Conservation (phyloP, 2,113 vertebrate species). For the Irena cyanogastra region DNA sequence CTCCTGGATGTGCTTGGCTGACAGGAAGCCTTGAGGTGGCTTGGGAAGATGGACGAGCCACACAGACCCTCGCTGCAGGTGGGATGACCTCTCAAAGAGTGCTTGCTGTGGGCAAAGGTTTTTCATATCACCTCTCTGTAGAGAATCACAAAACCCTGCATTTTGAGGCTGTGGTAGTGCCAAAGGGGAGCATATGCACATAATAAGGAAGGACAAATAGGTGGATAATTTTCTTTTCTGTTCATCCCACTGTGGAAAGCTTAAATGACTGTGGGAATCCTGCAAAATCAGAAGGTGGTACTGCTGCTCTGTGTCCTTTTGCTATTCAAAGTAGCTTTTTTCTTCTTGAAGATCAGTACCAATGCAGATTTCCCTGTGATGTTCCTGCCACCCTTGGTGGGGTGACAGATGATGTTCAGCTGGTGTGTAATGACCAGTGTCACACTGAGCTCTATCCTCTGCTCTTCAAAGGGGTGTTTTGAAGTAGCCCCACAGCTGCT, state of each 20-base stretch:
- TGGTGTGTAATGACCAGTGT: fast-evolving
- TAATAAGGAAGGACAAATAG: neutral
- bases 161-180: neutral
- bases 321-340: neutral
- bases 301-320: neutral
- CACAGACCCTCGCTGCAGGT: neutral
- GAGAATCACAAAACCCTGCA: neutral
- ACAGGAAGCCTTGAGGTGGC: neutral
- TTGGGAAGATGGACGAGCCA: neutral
- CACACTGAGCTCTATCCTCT: neutral
- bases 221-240: neutral
- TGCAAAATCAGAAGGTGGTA: neutral
- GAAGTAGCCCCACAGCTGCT: neutral
- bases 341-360: neutral
- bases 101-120: neutral
- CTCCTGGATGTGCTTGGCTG: neutral
- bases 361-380: neutral
- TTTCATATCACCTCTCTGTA: neutral
- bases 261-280: neutral
- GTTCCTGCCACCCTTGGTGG: neutral
- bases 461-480: neutral
- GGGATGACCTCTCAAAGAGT: fast-evolving
- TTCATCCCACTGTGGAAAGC: neutral
- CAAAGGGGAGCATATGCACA: neutral
- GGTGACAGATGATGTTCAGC: neutral